A percentile compares a stretch with the other conserved stretches of the same genome.
phyloP scores from a whole-genome alignment of 2,888 invertebrate genomes.

The Rhynchonema sp. region DNA sequence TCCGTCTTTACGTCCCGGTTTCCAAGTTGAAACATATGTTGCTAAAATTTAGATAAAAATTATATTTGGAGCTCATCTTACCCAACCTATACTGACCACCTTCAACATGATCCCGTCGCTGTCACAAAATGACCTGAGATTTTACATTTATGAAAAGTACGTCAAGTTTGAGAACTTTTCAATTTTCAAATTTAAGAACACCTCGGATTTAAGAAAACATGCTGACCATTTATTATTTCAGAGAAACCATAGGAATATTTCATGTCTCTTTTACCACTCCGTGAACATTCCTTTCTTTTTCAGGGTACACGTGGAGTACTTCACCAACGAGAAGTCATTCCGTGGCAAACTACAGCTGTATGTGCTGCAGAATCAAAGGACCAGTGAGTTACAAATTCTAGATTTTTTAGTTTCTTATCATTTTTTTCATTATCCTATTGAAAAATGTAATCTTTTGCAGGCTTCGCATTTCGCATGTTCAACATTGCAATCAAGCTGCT shows the following conservation, averaged over 20 bases:
- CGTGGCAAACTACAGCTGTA: slow-evolving; percentile 95
- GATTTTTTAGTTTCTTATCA: not conserved
- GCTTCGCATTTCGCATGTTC: not conserved
- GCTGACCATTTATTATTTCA: no score
- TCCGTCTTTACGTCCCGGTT: no score
- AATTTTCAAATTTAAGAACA: no score
- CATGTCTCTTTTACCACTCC: no score
- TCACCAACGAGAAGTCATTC: slow-evolving; percentile 95
- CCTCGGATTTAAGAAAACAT: no score
- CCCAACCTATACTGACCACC: not conserved
- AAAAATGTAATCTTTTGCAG: not conserved
- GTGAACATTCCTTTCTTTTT: slow-evolving; percentile 37
- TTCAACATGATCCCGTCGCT: not conserved
- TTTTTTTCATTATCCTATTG: not conserved
- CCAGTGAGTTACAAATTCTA: slow-evolving; percentile 51
- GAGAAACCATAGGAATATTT: no score
- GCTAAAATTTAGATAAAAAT: no score
- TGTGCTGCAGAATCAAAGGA: slow-evolving; percentile 97
- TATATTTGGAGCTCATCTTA: not conserved
- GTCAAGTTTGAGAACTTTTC: no score
- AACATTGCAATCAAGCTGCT: not conserved
- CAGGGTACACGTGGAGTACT: slow-evolving; percentile 98
- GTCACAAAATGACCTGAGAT: not conserved
- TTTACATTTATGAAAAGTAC: not conserved
- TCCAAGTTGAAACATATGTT: no score